A percentile compares a stretch with the other conserved stretches of the same genome.
phyloP scores from a whole-genome alignment of 2,113 vertebrate species.

The Brienomyrus brachyistius region DNA sequence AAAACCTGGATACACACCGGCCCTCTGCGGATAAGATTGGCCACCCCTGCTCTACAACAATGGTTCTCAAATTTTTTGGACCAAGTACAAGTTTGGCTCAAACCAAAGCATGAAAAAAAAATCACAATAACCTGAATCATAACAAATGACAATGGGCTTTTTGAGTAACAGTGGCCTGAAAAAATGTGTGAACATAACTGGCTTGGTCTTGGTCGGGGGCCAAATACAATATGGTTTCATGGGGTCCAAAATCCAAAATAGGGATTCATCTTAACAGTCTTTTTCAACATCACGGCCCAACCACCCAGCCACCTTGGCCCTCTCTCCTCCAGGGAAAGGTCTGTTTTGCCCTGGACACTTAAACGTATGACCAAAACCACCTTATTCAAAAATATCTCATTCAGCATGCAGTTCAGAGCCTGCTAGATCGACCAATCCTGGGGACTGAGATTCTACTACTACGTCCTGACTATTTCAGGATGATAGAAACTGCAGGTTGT shows the following conservation, averaged over 20 bases:
- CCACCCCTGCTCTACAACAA: neutral
- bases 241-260: neutral
- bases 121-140: neutral
- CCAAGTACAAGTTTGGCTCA: neutral
- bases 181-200: neutral
- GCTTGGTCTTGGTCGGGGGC: neutral
- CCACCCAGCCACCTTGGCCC: neutral
- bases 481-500: neutral
- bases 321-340: neutral
- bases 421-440: neutral
- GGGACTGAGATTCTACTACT: neutral
- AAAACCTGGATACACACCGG: no score
- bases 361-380: neutral
- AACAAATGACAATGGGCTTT: neutral
- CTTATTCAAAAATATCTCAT: neutral
- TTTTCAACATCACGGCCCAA: neutral
- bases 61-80: neutral
- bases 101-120: neutral
- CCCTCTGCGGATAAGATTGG: no score
- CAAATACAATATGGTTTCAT: neutral
- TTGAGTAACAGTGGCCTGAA: neutral
- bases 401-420: neutral
- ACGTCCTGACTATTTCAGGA: neutral
- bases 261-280: neutral
- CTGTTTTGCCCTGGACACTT: neutral